Conservation (phyloP, 1,140 invertebrate species). For the Atta texana region DNA sequence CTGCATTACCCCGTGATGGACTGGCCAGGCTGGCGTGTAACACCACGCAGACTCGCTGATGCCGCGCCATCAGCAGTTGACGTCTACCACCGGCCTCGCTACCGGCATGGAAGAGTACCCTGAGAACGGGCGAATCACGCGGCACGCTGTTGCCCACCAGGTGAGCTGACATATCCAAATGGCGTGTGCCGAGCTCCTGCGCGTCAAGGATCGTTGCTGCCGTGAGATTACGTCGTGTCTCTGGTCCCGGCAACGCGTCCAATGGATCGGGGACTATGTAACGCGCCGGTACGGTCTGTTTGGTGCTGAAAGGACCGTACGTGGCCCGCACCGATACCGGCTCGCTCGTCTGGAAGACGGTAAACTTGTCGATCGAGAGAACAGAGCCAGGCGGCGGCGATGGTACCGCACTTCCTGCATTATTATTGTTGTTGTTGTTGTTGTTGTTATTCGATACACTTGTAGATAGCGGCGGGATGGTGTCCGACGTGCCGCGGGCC, state of each 20-base stretch:
- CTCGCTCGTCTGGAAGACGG: slow-evolving; percentile 94
- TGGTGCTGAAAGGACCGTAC: slow-evolving; percentile 96
- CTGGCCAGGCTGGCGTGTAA: slow-evolving; percentile 89
- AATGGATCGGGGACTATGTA: slow-evolving; percentile 94
- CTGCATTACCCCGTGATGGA: slow-evolving; percentile 53
- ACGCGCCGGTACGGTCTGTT: slow-evolving; percentile 96
- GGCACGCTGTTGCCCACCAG: slow-evolving; percentile 94
- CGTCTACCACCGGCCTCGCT: slow-evolving; percentile 90
- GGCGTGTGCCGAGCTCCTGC: slow-evolving; percentile 90
- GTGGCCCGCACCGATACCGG: slow-evolving; percentile 95
- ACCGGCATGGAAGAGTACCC: slow-evolving; percentile 96
- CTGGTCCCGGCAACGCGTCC: slow-evolving; percentile 84
- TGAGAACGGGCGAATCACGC: slow-evolving; percentile 93
- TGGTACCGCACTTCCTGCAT: slow-evolving; percentile 72
- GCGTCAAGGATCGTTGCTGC: slow-evolving; percentile 86
- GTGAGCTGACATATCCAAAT: slow-evolving; percentile 95
- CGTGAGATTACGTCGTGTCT: slow-evolving; percentile 77
- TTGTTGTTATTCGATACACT: slow-evolving; percentile 50
- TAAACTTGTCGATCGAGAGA: slow-evolving; percentile 93
- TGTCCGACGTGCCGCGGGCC: slow-evolving; percentile 80
- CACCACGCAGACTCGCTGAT: slow-evolving; percentile 91
- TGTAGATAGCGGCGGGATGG: slow-evolving; percentile 73
- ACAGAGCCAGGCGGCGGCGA: slow-evolving; percentile 87
- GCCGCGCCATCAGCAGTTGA: slow-evolving; percentile 85
- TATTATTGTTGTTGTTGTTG: background rate